Base-by-base conservation (phyloP, 2,888 invertebrate genomes). In the Epinotia brunnichana region DNA sequence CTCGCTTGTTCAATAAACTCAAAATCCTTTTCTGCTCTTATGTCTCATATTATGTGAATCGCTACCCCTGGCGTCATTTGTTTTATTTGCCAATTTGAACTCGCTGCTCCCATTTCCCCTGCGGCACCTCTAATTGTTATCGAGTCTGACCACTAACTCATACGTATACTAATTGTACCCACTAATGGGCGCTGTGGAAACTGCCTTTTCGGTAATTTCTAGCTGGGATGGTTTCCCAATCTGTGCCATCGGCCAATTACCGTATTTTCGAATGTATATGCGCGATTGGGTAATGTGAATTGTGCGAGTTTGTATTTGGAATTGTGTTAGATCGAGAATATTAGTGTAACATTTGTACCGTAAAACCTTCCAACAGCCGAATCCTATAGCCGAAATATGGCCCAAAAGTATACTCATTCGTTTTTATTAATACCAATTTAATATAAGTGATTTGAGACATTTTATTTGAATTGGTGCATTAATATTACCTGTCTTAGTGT, bases 101-200 rank as follows among this genome's bases (percentile, higher is more conserved):
- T 41, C 48, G 19, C 61, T 72, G 64, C 54, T 19, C 21, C 21
- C 24, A 15, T 10, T 54, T 15, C 19, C 29, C 53, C 24, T 44
- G 48, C 48, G 29, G 54, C 56, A 41, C 67, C 70, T 80, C 84
- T 85, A 85, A 85, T 85, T 85, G 82, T 80, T 81, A 82, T 84
- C 82, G 85, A 83, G 78, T 77, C 78, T 76, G 80, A 83, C 83
- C 85, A 81, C 79, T 79, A 80, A 76, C 78, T 77, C 74, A 69
- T 69, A 73, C 69, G 59, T 62, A 75, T 69, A 80, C 83, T 85
- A 85, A 85, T 85, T 83, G 81, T 76, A 74, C 70, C 74, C 74
- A 74, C 78, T 81, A 81, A 81, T 81, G 62, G 57, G 17, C 44
- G 29, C 60, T 39, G 39, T 59, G 73, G 57, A 73, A 63, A 63